Conservation (phyloP, 1,140 invertebrate species). For the Calephelis virginiensis region DNA sequence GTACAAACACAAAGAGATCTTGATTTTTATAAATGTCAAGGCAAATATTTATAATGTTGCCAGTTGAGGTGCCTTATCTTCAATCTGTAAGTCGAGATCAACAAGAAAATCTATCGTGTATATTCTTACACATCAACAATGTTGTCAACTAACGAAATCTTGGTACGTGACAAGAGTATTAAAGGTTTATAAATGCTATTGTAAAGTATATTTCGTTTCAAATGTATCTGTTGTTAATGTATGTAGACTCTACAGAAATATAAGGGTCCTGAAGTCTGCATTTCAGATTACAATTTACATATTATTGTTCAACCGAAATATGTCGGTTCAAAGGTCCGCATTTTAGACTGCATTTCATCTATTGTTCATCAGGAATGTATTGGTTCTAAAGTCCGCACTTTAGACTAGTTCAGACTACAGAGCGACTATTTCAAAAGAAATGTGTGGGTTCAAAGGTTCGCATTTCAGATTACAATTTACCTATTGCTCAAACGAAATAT, state of each 20-base stretch:
- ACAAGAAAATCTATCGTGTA: slow-evolving; percentile 54
- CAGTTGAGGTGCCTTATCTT: slow-evolving; percentile 41
- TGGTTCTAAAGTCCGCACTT: too few relatives aligned
- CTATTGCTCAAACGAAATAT: neutral
- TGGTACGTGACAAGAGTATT: slow-evolving; percentile 49
- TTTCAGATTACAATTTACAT: neutral
- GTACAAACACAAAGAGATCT: neutral
- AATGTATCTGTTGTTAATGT: neutral
- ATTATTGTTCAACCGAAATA: neutral
- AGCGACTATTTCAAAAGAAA: too few relatives aligned
- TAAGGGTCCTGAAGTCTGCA: neutral
- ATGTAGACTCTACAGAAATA: too few relatives aligned
- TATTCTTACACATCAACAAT: slow-evolving; percentile 43
- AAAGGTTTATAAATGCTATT: slow-evolving; percentile 32
- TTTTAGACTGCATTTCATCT: too few relatives aligned
- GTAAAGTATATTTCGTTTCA: slow-evolving; percentile 8
- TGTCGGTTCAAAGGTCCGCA: too few relatives aligned
- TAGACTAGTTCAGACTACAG: too few relatives aligned
- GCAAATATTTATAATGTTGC: slow-evolving; percentile 19
- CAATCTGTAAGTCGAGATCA: slow-evolving; percentile 46
- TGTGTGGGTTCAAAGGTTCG: neutral
- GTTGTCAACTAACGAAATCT: slow-evolving; percentile 53
- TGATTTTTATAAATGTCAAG: slow-evolving; percentile 21
- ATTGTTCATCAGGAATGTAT: too few relatives aligned
- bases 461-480: neutral